Evolutionary conservation across 2,888 invertebrate species (phyloP).

Genomic region (Tiliacea aurago): DNA sequence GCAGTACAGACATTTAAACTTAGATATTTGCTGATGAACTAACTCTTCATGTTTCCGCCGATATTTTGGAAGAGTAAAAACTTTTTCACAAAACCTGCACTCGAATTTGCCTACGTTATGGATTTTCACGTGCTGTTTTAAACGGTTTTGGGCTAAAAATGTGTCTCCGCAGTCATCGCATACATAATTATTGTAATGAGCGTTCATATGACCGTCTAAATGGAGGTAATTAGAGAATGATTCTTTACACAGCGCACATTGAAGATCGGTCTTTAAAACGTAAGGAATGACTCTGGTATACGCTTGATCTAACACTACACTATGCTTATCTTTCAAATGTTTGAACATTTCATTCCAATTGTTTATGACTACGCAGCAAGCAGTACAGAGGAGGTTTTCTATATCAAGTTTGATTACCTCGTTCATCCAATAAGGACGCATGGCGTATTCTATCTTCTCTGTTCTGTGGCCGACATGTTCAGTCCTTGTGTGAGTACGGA

Average conservation of each 20-base stretch:
- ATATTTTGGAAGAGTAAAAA: slow-evolving; percentile 80
- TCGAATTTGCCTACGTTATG: slow-evolving; percentile 82
- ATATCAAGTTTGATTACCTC: slow-evolving; percentile 81
- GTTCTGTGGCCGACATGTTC: slow-evolving; percentile 68
- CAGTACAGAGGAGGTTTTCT: slow-evolving; percentile 71
- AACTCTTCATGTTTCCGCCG: slow-evolving; percentile 73
- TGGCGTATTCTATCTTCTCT: slow-evolving; percentile 68
- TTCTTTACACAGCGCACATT: slow-evolving; percentile 76
- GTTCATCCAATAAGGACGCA: slow-evolving; percentile 76
- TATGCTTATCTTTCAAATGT: slow-evolving; percentile 74
- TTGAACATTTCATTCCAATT: slow-evolving; percentile 78
- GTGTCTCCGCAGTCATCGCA: slow-evolving; percentile 81
- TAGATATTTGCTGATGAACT: slow-evolving; percentile 69
- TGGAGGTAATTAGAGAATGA: slow-evolving; percentile 69
- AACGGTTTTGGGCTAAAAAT: slow-evolving; percentile 68
- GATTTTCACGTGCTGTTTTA: slow-evolving; percentile 80
- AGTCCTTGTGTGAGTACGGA: slow-evolving; percentile 72
- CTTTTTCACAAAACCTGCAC: slow-evolving; percentile 85
- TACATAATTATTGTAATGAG: slow-evolving; percentile 79
- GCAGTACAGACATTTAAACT: slow-evolving; percentile 77
- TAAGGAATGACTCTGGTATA: slow-evolving; percentile 78
- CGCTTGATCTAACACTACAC: slow-evolving; percentile 69
- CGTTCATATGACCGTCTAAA: slow-evolving; percentile 82
- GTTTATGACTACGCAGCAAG: slow-evolving; percentile 66
- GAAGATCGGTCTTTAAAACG: slow-evolving; percentile 59